These are phyloP conservation scores for Thereva unica DNA, from an alignment of 2,888 invertebrate species.

Conservation along the genomic window DNA sequence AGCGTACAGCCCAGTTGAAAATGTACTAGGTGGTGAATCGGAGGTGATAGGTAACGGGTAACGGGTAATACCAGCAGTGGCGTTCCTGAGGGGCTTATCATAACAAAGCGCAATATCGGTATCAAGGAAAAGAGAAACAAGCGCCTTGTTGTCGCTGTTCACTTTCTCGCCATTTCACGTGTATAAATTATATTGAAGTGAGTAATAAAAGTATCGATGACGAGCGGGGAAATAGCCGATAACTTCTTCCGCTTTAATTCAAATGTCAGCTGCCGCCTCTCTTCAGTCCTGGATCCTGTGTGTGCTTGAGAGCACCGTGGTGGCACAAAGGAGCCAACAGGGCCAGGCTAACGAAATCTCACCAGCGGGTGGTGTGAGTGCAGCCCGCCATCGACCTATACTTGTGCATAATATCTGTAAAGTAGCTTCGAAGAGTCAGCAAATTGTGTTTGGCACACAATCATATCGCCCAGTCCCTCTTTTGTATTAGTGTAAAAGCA, in stretches of 20 bases:
- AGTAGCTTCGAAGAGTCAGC: slow-evolving; percentile 35
- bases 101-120: slow-evolving; percentile 21
- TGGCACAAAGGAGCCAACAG: slow-evolving; percentile 19
- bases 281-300: not conserved
- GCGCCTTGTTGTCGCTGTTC: slow-evolving; percentile 34
- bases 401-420: slow-evolving; percentile 35
- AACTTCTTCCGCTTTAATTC: slow-evolving; percentile 36
- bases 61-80: slow-evolving; percentile 19
- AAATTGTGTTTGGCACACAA: slow-evolving; percentile 34
- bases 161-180: slow-evolving; percentile 28
- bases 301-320: slow-evolving; percentile 1
- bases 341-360: slow-evolving; percentile 22
- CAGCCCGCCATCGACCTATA: slow-evolving; percentile 27
- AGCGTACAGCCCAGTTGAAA: slow-evolving; percentile 46
- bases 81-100: slow-evolving; percentile 32
- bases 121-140: slow-evolving; percentile 13
- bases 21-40: not conserved
- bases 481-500: slow-evolving; percentile 34
- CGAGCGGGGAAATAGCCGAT: slow-evolving; percentile 29
- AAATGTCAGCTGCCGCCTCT: slow-evolving; percentile 28
- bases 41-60: not conserved
- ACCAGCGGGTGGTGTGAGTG: slow-evolving; percentile 19
- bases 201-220: slow-evolving; percentile 29
- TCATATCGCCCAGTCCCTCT: slow-evolving; percentile 21
- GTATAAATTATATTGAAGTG: slow-evolving; percentile 34